Evolutionary conservation across 2,113 vertebrate genomes (phyloP).

Genomic region (Chauna torquata): DNA sequence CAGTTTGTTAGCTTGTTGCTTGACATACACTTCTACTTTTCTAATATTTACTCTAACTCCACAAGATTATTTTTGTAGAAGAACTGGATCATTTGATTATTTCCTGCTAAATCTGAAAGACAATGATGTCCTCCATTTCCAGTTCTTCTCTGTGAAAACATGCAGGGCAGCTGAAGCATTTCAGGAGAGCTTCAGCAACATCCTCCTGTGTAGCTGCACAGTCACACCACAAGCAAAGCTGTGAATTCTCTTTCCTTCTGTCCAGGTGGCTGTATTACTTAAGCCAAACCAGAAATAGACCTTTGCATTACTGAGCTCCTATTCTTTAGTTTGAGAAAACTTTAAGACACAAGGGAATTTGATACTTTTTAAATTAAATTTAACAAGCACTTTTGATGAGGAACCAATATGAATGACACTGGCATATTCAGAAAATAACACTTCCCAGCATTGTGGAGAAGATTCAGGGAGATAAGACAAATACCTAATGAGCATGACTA

Average conservation of each 20-base stretch:
- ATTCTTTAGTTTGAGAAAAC: background rate
- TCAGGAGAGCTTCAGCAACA: background rate
- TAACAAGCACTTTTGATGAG: background rate
- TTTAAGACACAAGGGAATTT: background rate
- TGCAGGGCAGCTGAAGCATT: background rate
- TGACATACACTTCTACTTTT: background rate
- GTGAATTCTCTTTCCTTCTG: background rate
- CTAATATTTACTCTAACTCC: background rate
- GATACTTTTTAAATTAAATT: background rate
- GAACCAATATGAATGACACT: rapidly evolving
- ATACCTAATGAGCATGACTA: background rate
- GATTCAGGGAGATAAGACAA: background rate
- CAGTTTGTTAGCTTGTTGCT: background rate
- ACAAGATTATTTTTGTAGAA: background rate
- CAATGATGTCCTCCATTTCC: background rate
- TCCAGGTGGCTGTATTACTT: rapidly evolving
- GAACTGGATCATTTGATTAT: background rate
- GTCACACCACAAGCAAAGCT: rapidly evolving
- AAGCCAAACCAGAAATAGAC: background rate
- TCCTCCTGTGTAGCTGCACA: background rate
- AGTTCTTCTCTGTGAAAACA: background rate
- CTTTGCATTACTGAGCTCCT: background rate
- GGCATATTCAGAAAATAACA: background rate
- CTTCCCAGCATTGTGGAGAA: background rate
- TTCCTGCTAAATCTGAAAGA: background rate